Base-by-base conservation (phyloP, 53 echinoderm and acorn worm species). In the Paelopatides confundens region DNA sequence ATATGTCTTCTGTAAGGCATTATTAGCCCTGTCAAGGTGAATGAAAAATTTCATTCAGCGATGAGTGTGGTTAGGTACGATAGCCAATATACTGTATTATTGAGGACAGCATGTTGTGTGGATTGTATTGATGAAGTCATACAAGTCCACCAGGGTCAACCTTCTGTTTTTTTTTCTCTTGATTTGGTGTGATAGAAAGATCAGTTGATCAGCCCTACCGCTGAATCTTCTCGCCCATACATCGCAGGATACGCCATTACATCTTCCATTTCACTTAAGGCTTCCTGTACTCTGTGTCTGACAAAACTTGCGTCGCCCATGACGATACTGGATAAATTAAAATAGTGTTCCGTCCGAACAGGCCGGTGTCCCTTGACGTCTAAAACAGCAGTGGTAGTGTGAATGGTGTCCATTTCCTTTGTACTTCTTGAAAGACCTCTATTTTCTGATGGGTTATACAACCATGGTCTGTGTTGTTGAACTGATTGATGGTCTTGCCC, bases 281-380 rank as follows among this genome's bases (percentile, higher is more conserved):
- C 74, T 27, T 39, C 46, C 74, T 74, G 38, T 35, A 74, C 74
- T 39, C 46, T 38, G 14, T 74, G 74, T 24, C 74, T 38, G 23
- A 74, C 74, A 40, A 74, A 74, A 35, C 26, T 74, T 26, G 74
- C 74, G 21, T 74, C 74, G 12, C 74, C 74, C 74, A 74, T 74
- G 11, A 74, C 39, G 1, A 74, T 43, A 21, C 74, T 74, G 0
- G 74, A 21, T 74, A 74, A 35, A 40, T 74, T 43, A 74, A 74
- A 74, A 40, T 74, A 74, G 23, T 74, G 24, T 43, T 74, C 40
- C 1, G 47, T 24, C 24, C 24, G 58, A 21, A 21, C 0, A 23
- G 58, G 6, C 1, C 18, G 58, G 21, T 58, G 15, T 21, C n/a
- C 58, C 5, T 21, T 5, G 18, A 58, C 6, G n/a, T 58, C 24